These are phyloP conservation scores for Oryzias melastigma DNA, from an alignment of 2,113 vertebrate species.

Conservation along the genomic window DNA sequence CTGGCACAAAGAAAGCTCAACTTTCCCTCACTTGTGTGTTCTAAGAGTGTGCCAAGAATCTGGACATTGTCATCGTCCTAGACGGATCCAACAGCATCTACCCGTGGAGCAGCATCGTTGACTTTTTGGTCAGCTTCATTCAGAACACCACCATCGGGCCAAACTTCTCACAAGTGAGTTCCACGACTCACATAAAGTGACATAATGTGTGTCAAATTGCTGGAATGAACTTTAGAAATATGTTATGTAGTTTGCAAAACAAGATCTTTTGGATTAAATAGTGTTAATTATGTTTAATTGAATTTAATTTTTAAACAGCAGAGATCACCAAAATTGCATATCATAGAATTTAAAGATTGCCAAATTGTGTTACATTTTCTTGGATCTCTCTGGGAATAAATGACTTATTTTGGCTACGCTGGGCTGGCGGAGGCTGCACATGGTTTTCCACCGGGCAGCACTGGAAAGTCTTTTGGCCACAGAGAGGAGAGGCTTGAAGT, in stretches of 20 bases:
- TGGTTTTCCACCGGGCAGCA: constrained; percentile 66
- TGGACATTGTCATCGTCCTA: constrained; percentile 93
- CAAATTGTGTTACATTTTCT: constrained; percentile 5
- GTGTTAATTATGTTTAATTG: too few relatives aligned
- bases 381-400: constrained; percentile 9
- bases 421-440: constrained; percentile 33
- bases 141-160: constrained; percentile 86
- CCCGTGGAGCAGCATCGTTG: constrained; percentile 86
- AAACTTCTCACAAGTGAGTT: constrained; percentile 85
- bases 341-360: too few relatives aligned
- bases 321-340: too few relatives aligned
- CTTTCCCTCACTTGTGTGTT: constrained; percentile 27
- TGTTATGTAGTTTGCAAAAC: too few relatives aligned
- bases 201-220: too few relatives aligned
- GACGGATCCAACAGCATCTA: constrained; percentile 98
- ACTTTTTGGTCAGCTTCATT: constrained; percentile 85
- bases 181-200: not conserved
- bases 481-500: constrained; percentile 48
- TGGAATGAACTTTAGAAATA: too few relatives aligned
- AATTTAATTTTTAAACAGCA: too few relatives aligned
- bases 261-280: too few relatives aligned
- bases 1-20: too few relatives aligned
- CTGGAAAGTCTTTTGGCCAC: constrained; percentile 65
- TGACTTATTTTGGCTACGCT: constrained; percentile 49
- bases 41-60: constrained; percentile 85